Base-by-base conservation (phyloP, 2,888 invertebrate genomes). In the Mesorhabditis sp. region DNA sequence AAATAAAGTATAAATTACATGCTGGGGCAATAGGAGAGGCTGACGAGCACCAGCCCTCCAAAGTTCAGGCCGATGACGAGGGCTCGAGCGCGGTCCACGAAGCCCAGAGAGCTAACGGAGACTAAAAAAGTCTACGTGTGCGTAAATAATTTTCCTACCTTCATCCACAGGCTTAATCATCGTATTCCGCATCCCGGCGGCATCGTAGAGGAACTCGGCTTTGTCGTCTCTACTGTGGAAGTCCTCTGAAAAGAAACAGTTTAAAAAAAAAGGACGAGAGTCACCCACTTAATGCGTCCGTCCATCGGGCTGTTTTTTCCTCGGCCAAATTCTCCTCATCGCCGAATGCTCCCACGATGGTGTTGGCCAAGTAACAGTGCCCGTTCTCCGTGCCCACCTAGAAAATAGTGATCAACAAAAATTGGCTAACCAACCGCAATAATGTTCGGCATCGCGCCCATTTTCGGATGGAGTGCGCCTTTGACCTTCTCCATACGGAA, bases 391-490 rank as follows among this genome's bases (percentile, higher is more conserved):
- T 50, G n/a, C 58, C 58, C 7, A 50, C n/a, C 58, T 50, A 50
- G 2, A 50, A 50, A 50, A 13, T 2, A n/a, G 58, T 50, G 7
- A 10, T n/a, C n/a, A n/a, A n/a, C 58, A 50, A 50, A n/a, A n/a
- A 50, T 13, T 50, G 10, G 58, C 58, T 50, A 50, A 50, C 58
- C n/a, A 13, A 50, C 58, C 10, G 10, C 7, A 2, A 50, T 50
- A 13, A 50, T n/a, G n/a, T 50, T 10, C n/a, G 58, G 58, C 58
- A 50, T 50, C 1, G 58, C n/a, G 7, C 58, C n/a, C 58, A 50
- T 50, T 50, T n/a, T 50, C 58, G 58, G 58, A n/a, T 50, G 58
- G n/a, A 50, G 58, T 13, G 58, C 58, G n/a, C 7, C 58, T n/a
- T 50, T 50, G 7, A n/a, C 58, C n/a, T 50, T 10, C n/a, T 50